phyloP scores from a whole-genome alignment of 2,113 vertebrate genomes.

The Pluvianellus socialis region DNA sequence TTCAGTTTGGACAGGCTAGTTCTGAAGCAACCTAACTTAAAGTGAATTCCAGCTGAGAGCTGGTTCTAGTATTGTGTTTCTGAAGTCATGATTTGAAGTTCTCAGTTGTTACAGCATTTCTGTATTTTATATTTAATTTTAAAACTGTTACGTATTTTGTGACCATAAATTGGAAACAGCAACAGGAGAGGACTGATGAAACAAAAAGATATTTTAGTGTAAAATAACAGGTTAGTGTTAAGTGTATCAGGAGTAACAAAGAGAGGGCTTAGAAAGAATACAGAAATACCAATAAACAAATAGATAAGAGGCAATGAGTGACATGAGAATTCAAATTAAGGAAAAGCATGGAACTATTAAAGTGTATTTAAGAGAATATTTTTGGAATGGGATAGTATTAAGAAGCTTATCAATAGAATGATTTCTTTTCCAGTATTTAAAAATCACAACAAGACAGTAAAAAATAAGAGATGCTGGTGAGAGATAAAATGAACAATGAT shows the following conservation, averaged over 20 bases:
- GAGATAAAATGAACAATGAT: not conserved
- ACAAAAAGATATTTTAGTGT: not conserved
- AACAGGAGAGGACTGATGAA: not conserved
- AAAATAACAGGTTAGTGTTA: not conserved
- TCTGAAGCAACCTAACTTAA: not conserved
- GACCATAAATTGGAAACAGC: not conserved
- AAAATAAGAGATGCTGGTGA: not conserved
- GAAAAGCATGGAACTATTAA: not conserved
- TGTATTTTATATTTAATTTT: not conserved
- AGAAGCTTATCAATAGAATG: not conserved
- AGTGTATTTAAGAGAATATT: not conserved
- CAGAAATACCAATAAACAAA: not conserved
- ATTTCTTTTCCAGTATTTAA: not conserved
- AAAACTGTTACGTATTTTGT: not conserved
- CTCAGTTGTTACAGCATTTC: not conserved
- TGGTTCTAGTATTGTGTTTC: not conserved
- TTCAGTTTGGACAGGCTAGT: not conserved
- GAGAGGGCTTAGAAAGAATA: not conserved
- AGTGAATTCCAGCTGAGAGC: not conserved
- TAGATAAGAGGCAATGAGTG: not conserved
- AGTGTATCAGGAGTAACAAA: not conserved
- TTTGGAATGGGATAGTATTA: not conserved
- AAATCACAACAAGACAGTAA: not conserved
- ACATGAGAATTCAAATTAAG: not conserved
- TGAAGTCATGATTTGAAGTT: not conserved